Evolutionary conservation across 1,140 invertebrate genomes (phyloP).

Genomic region (Acromyrmex charruanus): DNA sequence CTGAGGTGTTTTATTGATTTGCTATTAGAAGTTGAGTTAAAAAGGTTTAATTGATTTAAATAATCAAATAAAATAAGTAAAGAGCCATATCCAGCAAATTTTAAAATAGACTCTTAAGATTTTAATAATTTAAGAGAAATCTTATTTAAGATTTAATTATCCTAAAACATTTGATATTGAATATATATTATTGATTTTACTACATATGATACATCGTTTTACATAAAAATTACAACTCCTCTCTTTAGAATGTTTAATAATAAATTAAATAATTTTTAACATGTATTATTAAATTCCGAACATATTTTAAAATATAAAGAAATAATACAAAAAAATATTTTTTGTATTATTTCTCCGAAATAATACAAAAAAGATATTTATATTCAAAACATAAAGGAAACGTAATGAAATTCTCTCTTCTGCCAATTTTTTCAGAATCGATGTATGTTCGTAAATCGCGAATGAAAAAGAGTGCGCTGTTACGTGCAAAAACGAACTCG

Average conservation of each 20-base stretch:
- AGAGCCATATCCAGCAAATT: neutral
- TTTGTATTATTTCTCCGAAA: neutral
- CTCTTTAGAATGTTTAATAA: neutral
- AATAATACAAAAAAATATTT: neutral
- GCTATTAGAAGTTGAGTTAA: neutral
- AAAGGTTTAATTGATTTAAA: neutral
- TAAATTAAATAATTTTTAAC: neutral
- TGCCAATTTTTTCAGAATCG: neutral
- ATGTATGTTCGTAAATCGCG: conserved; percentile 39
- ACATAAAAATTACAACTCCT: neutral
- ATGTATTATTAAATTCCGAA: neutral
- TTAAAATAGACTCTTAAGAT: neutral
- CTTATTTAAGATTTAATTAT: neutral
- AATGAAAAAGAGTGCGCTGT: conserved; percentile 25
- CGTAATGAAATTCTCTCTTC: neutral
- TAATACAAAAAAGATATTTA: neutral
- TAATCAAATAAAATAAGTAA: too few relatives aligned
- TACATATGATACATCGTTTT: neutral
- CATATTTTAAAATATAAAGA: neutral
- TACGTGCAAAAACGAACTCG: conserved; percentile 41
- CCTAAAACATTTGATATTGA: neutral
- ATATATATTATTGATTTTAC: neutral
- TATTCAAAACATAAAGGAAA: neutral
- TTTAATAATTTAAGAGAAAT: neutral
- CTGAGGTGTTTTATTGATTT: neutral